A percentile compares a stretch with the other conserved stretches of the same genome.
phyloP scores from a whole-genome alignment of 2,113 vertebrate species.

The Bombycilla garrulus region DNA sequence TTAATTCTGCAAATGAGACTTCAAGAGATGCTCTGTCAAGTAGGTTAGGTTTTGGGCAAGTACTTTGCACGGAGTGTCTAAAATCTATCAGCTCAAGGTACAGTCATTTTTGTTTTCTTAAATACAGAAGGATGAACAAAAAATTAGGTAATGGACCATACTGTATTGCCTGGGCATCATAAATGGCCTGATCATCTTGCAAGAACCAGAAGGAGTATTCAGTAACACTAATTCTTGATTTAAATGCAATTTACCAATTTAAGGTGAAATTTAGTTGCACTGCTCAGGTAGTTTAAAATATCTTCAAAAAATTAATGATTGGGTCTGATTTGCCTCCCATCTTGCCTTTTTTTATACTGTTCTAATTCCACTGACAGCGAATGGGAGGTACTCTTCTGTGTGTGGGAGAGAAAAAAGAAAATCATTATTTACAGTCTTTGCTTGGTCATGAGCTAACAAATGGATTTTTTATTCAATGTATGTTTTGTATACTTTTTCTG shows the following conservation, averaged over 20 bases:
- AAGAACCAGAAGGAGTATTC: background rate
- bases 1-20: conserved; percentile 48
- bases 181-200: background rate
- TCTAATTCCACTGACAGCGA: conserved; percentile 4
- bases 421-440: conserved; percentile 3
- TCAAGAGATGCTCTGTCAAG: background rate
- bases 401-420: background rate
- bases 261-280: conserved; percentile 3
- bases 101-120: background rate
- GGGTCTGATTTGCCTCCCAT: background rate
- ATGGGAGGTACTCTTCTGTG: background rate
- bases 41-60: background rate
- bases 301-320: background rate
- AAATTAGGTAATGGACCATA: conserved; percentile 21
- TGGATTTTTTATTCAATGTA: background rate
- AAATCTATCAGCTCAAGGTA: conserved; percentile 1
- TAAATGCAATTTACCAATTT: conserved; percentile 18
- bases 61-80: background rate
- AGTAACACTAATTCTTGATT: conserved; percentile 10
- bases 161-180: background rate
- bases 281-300: background rate
- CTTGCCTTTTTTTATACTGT: background rate
- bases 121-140: conserved; percentile 31
- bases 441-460: background rate
- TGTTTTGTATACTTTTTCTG: background rate